Percentiles rank a stretch among this genome's conserved stretches.
phyloP scores from a whole-genome alignment of 1,140 invertebrate genomes.

The Delia radicum region DNA sequence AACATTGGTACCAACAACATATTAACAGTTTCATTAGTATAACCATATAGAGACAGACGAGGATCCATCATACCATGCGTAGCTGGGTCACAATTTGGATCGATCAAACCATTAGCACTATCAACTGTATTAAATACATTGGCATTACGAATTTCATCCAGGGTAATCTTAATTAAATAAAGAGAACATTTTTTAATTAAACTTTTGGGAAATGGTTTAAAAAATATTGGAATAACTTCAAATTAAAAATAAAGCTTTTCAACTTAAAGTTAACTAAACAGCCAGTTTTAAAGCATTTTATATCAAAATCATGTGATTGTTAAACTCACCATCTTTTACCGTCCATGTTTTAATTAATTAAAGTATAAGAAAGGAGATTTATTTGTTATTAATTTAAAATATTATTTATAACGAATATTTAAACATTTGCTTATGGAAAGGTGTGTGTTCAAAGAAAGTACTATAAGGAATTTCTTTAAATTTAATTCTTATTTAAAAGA shows the following conservation, averaged over 20 bases:
- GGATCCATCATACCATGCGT: slow-evolving; percentile 73
- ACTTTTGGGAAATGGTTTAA: not conserved
- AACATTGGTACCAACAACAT: slow-evolving; percentile 95
- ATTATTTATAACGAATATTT: not conserved
- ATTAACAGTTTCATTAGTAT: slow-evolving; percentile 93
- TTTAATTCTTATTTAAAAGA: too few relatives aligned
- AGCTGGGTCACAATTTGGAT: slow-evolving; percentile 12
- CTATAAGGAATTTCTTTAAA: too few relatives aligned
- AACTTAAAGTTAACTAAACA: not conserved
- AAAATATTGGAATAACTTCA: too few relatives aligned
- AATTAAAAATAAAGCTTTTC: not conserved
- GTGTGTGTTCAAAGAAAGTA: too few relatives aligned
- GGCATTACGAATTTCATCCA: slow-evolving; percentile 60
- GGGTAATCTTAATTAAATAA: slow-evolving; percentile 58
- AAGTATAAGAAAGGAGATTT: not conserved
- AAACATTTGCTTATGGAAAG: too few relatives aligned
- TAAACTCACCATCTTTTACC: slow-evolving; percentile 11
- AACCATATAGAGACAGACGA: slow-evolving; percentile 87
- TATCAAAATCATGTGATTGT: not conserved
- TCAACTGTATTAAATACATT: slow-evolving; percentile 54
- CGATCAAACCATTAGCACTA: slow-evolving; percentile 44
- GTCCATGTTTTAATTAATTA: slow-evolving; percentile 3
- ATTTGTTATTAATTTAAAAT: not conserved
- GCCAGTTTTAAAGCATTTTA: not conserved
- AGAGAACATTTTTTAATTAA: not conserved